Conservation (phyloP, 2,113 vertebrate species). For the Felis chaus region DNA sequence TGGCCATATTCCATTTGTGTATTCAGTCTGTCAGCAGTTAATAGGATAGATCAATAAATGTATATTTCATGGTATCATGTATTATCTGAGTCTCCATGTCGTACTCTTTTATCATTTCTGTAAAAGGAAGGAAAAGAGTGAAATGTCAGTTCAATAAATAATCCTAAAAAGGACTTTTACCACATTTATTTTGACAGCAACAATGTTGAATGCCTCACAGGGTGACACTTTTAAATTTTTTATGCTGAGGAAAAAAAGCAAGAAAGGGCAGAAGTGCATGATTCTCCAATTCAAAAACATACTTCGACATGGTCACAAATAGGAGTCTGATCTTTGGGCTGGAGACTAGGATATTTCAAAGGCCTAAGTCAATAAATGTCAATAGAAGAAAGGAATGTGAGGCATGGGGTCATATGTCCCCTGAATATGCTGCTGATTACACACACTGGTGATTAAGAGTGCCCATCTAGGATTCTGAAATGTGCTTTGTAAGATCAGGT, state of each 20-base stretch:
- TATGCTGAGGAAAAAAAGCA: background rate
- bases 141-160: constrained; percentile 45
- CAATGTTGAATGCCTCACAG: background rate
- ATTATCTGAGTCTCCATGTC: background rate
- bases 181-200: constrained; percentile 39
- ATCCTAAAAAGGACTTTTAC: constrained; percentile 5
- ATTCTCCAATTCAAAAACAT: background rate
- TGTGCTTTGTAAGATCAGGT: background rate
- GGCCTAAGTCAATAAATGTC: background rate
- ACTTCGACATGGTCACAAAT: background rate
- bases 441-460: background rate
- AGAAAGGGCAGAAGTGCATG: background rate
- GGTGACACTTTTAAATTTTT: background rate
- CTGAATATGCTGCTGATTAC: background rate
- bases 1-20: background rate
- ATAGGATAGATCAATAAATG: background rate
- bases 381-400: constrained; percentile 6
- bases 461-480: background rate
- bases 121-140: background rate
- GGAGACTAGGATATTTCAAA: constrained; percentile 25
- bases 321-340: background rate
- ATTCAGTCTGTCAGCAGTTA: background rate
- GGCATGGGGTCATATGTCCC: background rate
- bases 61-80: background rate
- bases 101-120: background rate